Percentiles rank a stretch among this genome's conserved stretches.
These are phyloP conservation scores for Petrolisthes manimaculis DNA, from an alignment of 2,888 invertebrate genomes.

Conservation along the genomic window DNA sequence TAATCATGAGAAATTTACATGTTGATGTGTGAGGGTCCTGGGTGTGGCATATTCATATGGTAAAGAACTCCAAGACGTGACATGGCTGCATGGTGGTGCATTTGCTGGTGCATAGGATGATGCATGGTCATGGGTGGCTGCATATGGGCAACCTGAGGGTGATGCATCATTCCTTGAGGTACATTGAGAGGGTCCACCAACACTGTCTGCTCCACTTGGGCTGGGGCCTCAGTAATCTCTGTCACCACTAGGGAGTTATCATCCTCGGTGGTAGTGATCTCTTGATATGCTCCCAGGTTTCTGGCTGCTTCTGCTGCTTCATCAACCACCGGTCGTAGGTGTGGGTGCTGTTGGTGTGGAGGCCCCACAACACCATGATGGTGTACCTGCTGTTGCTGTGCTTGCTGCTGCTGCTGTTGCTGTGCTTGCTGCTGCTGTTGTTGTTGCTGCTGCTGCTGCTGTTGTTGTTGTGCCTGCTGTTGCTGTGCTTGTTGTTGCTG, in stretches of 20 bases:
- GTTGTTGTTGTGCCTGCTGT: slow-evolving; percentile 40
- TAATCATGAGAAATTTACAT: slow-evolving; percentile 32
- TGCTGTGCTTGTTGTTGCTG: slow-evolving; percentile 36
- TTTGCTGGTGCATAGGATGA: slow-evolving; percentile 61
- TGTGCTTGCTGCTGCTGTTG: slow-evolving; percentile 47
- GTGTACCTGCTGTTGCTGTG: slow-evolving; percentile 27
- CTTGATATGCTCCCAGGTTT: slow-evolving; percentile 59
- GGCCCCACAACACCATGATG: slow-evolving; percentile 37
- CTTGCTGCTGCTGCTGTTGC: slow-evolving; percentile 47
- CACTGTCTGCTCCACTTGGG: slow-evolving; percentile 61
- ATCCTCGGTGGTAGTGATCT: slow-evolving; percentile 56
- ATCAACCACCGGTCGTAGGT: slow-evolving; percentile 54
- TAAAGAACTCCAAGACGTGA: slow-evolving; percentile 59
- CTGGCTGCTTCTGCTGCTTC: slow-evolving; percentile 64
- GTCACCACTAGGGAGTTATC: slow-evolving; percentile 63
- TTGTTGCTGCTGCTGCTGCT: slow-evolving; percentile 40
- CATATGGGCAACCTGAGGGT: slow-evolving; percentile 64
- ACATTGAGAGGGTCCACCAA: slow-evolving; percentile 55
- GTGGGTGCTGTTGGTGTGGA: slow-evolving; percentile 51
- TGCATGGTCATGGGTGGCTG: slow-evolving; percentile 61
- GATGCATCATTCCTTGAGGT: slow-evolving; percentile 60
- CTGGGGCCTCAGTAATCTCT: slow-evolving; percentile 60
- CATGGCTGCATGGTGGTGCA: slow-evolving; percentile 62
- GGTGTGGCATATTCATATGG: slow-evolving; percentile 64
- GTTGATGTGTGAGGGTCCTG: slow-evolving; percentile 60